These are phyloP conservation scores for Telmatochromis sp. DNA, from an alignment of 2,113 vertebrate genomes.

Conservation along the genomic window DNA sequence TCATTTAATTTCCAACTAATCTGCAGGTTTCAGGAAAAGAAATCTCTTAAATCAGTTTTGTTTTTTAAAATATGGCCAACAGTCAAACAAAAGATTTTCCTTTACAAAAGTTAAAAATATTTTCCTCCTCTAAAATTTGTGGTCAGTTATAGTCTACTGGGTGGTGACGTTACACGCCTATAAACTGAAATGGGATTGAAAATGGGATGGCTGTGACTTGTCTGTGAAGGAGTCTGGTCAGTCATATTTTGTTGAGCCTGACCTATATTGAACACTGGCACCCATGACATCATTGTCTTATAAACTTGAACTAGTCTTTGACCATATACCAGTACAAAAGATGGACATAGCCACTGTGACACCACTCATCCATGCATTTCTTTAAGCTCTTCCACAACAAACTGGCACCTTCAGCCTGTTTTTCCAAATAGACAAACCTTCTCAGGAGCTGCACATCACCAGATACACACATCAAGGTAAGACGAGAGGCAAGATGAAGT, in stretches of 20 bases:
- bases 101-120: neutral
- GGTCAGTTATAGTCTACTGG: neutral
- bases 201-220: neutral
- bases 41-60: neutral
- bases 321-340: neutral
- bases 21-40: neutral
- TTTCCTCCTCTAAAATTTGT: neutral
- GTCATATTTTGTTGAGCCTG: neutral
- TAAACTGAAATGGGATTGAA: neutral
- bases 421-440: neutral
- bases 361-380: neutral
- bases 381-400: neutral
- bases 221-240: neutral
- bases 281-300: neutral
- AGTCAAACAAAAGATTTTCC: neutral
- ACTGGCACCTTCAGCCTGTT: neutral
- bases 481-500: neutral
- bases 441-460: neutral
- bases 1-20: neutral
- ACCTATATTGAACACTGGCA: neutral
- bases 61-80: neutral
- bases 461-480: neutral
- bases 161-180: neutral
- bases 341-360: neutral
- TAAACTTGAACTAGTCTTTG: neutral